These are phyloP conservation scores for Ploceus nigricollis DNA, from an alignment of 2,113 vertebrate species.

Conservation along the genomic window DNA sequence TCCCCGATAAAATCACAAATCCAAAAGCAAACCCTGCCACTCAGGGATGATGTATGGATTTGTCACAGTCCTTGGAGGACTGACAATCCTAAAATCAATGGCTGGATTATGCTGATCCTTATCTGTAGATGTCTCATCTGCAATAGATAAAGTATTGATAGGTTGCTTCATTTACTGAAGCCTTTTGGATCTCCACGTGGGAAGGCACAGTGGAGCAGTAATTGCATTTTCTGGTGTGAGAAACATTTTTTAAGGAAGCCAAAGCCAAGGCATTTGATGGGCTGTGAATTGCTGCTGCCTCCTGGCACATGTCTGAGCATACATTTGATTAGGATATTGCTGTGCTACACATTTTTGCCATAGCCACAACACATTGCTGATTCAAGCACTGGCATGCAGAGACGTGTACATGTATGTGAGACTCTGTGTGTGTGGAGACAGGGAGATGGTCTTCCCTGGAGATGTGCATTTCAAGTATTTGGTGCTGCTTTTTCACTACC, in stretches of 20 bases:
- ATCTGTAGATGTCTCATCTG: constrained; percentile 21
- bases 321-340: background rate
- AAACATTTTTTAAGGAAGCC: background rate
- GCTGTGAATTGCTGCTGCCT: background rate
- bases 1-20: constrained; percentile 15
- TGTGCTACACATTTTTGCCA: background rate
- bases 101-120: constrained; percentile 28
- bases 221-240: constrained; percentile 21
- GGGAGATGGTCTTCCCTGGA: background rate
- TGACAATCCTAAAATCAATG: constrained; percentile 56
- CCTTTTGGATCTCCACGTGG: background rate
- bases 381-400: background rate
- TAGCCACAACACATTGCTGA: background rate
- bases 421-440: background rate
- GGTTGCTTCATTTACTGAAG: constrained; percentile 28
- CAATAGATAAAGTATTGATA: constrained; percentile 52
- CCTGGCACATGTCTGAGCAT: background rate
- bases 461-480: background rate
- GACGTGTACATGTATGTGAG: background rate
- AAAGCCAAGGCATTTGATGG: background rate
- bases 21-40: background rate
- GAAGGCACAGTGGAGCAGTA: background rate
- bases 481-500: background rate
- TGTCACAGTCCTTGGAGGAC: constrained; percentile 35
- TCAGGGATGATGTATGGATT: constrained; percentile 34